phyloP scores from a whole-genome alignment of 2,113 vertebrate species.

The Meleagris gallopavo region DNA sequence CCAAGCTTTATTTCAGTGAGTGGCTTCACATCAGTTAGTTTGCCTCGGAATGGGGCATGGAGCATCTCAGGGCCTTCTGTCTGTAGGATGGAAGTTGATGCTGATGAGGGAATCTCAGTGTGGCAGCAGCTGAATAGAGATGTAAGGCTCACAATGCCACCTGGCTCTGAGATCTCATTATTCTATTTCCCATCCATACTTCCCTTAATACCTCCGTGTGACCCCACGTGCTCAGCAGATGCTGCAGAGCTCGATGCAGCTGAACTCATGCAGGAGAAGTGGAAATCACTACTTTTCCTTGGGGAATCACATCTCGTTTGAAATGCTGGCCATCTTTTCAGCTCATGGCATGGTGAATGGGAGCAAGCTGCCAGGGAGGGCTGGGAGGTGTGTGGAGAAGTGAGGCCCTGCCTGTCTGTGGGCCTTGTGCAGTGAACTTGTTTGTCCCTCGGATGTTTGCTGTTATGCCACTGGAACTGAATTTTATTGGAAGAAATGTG shows the following conservation, averaged over 20 bases:
- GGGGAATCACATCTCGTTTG: not conserved
- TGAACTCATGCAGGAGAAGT: not conserved
- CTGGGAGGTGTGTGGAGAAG: not conserved
- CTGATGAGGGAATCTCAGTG: not conserved
- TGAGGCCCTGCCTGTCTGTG: not conserved
- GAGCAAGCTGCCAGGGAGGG: not conserved
- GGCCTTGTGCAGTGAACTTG: not conserved
- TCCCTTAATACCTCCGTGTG: not conserved
- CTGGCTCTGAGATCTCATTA: accelerated
- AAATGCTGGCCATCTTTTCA: not conserved
- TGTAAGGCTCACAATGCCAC: not conserved
- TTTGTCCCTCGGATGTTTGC: not conserved
- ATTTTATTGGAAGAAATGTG: not conserved
- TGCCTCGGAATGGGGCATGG: not conserved
- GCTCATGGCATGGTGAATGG: conserved; percentile 8
- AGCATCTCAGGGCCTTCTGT: not conserved
- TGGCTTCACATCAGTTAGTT: conserved; percentile 40
- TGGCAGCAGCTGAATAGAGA: not conserved
- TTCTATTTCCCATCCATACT: not conserved
- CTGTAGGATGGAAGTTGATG: not conserved
- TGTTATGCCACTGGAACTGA: not conserved
- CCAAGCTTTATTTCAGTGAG: conserved; percentile 27
- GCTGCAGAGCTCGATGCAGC: not conserved
- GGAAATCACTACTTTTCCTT: not conserved
- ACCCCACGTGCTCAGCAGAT: not conserved